A percentile compares a stretch with the other conserved stretches of the same genome.
Evolutionary conservation across 2,888 invertebrate species (phyloP).

Genomic region (Lasioglossum vierecki): DNA sequence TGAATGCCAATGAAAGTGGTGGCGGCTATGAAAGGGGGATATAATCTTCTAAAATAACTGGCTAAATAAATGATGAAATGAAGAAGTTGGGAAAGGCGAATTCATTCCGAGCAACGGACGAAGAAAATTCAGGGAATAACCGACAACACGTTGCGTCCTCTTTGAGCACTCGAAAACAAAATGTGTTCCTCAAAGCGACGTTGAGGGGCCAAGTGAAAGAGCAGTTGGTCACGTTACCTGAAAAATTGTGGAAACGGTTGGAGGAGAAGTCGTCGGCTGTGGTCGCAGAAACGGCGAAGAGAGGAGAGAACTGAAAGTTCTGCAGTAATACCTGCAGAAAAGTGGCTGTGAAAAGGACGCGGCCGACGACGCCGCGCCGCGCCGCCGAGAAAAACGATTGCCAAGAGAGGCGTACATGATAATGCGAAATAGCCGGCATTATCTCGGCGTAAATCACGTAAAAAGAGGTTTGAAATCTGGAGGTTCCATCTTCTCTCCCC

Average conservation of each 20-base stretch:
- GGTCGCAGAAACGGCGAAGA: not conserved
- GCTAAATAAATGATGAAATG: not conserved
- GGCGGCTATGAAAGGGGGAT: not conserved
- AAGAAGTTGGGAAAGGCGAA: not conserved
- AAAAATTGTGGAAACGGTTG: not conserved
- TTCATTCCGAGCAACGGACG: not conserved
- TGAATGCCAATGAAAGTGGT: not conserved
- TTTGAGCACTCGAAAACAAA: constrained; percentile 22
- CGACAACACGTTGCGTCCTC: not conserved
- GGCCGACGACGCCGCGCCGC: not conserved
- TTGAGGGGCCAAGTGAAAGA: constrained; percentile 43
- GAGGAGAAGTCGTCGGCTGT: constrained; percentile 29
- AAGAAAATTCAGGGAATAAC: not conserved
- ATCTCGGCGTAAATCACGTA: constrained; percentile 56
- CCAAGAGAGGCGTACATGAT: constrained; percentile 56
- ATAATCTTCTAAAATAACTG: not conserved
- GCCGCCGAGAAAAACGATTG: constrained; percentile 48
- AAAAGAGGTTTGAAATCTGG: constrained; percentile 52
- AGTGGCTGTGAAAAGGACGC: constrained; percentile 46
- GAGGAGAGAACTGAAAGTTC: constrained; percentile 43
- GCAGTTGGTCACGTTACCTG: constrained; percentile 16
- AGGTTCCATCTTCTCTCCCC: constrained; percentile 35
- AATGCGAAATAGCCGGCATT: constrained; percentile 62
- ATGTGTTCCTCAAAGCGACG: constrained; percentile 65
- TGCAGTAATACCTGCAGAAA: constrained; percentile 48